Percentiles rank a stretch among this genome's conserved stretches.
Evolutionary conservation across 2,113 vertebrate species (phyloP).

Genomic region (Gnathonemus longibarbis): DNA sequence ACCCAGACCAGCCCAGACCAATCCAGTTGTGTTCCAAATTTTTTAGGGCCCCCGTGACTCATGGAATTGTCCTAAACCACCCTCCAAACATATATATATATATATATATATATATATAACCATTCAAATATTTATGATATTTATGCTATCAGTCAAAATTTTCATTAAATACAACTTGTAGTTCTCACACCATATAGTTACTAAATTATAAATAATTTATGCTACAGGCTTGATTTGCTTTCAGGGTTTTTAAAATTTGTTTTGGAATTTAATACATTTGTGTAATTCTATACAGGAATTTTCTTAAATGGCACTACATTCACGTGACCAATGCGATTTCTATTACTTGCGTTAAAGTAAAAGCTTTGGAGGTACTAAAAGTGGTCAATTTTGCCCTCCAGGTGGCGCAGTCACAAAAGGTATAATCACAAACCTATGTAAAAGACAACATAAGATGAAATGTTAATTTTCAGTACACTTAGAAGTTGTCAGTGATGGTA

Average conservation of each 20-base stretch:
- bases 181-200: neutral
- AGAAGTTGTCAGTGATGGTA: neutral
- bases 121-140: neutral
- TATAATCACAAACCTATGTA: neutral
- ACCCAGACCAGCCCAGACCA: too few species aligned
- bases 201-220: neutral
- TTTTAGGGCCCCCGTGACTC: neutral
- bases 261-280: neutral
- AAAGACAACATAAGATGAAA: neutral
- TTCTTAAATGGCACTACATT: neutral
- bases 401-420: constrained; percentile 26
- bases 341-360: neutral
- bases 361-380: neutral
- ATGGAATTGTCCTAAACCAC: neutral
- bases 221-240: neutral
- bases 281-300: neutral
- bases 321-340: neutral
- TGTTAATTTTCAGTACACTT: neutral
- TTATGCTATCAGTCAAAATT: neutral
- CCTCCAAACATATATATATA: too few species aligned
- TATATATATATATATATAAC: neutral
- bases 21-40: neutral
- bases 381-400: neutral
- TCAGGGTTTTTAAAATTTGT: neutral
- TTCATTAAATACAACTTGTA: neutral